Conservation (phyloP, 2,888 invertebrate species). For the Caenorhabditis sp. region DNA sequence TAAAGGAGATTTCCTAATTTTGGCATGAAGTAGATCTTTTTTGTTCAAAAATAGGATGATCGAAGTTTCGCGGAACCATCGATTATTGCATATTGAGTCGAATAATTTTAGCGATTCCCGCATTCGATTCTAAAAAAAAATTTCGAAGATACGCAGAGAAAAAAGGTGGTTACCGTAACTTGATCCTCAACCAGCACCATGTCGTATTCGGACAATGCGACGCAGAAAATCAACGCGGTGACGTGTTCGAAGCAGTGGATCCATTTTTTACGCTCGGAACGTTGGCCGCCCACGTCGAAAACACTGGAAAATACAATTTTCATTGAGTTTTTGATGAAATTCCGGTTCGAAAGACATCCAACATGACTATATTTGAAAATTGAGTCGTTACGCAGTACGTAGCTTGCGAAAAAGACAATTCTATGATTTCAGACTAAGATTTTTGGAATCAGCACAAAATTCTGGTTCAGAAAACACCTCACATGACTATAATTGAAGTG, state of each 20-base stretch:
- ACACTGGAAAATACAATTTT: constrained; percentile 9
- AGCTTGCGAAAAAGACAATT: too few species aligned
- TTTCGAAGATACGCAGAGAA: neutral
- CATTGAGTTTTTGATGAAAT: too few species aligned
- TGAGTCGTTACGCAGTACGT: too few species aligned
- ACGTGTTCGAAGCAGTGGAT: constrained; percentile 4
- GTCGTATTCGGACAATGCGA: constrained; percentile 17
- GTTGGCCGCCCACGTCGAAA: constrained; percentile 16
- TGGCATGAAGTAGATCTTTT: constrained; percentile 10
- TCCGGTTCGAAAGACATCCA: too few species aligned
- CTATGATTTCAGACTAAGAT: too few species aligned
- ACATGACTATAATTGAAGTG: too few species aligned
- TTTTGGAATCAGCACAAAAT: too few species aligned
- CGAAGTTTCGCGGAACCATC: constrained; percentile 29
- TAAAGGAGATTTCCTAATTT: constrained; percentile 1
- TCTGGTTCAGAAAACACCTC: too few species aligned
- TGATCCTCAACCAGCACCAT: constrained; percentile 11
- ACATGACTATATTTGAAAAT: too few species aligned
- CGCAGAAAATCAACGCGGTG: constrained; percentile 16
- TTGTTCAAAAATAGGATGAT: constrained; percentile 44
- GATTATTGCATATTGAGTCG: constrained; percentile 40
- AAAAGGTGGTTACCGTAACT: neutral
- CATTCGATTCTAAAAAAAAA: constrained; percentile 38
- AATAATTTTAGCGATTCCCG: constrained; percentile 38
- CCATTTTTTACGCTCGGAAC: constrained; percentile 20